Percentiles rank a stretch among this genome's conserved stretches.
These are phyloP conservation scores for Choristoneura fumiferana DNA, from an alignment of 1,140 invertebrate species.

Conservation along the genomic window DNA sequence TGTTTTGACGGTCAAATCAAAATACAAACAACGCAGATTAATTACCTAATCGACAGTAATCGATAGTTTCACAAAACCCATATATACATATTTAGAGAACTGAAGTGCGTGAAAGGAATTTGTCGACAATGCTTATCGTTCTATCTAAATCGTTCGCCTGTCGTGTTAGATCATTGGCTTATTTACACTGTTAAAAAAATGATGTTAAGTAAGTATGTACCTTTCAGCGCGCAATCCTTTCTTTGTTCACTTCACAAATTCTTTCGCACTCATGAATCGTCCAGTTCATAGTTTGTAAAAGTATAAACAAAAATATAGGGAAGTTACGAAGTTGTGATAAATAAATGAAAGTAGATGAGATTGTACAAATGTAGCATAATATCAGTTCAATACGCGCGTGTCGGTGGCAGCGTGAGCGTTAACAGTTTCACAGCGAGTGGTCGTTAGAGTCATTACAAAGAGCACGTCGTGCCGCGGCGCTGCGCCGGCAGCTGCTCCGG, in stretches of 20 bases:
- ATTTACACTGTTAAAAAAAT: too few species aligned
- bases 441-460: conserved; percentile 56
- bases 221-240: conserved; percentile 57
- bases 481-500: conserved; percentile 41
- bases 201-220: conserved; percentile 35
- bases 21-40: conserved; percentile 15
- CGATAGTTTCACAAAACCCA: conserved; percentile 1
- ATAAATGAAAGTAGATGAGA: conserved; percentile 27
- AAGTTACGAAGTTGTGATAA: conserved; percentile 29
- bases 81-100: conserved; percentile 15
- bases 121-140: conserved; percentile 4
- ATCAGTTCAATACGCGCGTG: conserved; percentile 30
- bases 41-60: conserved; percentile 14
- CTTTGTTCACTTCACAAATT: conserved; percentile 71
- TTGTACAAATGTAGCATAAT: conserved; percentile 30
- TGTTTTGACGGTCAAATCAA: neutral
- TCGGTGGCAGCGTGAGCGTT: conserved; percentile 36
- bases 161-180: too few species aligned
- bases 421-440: conserved; percentile 43
- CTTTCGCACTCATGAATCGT: conserved; percentile 57
- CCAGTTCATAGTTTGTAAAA: conserved; percentile 30
- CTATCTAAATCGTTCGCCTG: neutral
- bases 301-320: conserved; percentile 23
- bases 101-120: conserved; percentile 14
- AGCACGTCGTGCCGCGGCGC: conserved; percentile 40